A percentile compares a stretch with the other conserved stretches of the same genome.
phyloP scores from a whole-genome alignment of 37 sponge, comb jelly and placozoan species.

The Hexactinellida sp. region DNA sequence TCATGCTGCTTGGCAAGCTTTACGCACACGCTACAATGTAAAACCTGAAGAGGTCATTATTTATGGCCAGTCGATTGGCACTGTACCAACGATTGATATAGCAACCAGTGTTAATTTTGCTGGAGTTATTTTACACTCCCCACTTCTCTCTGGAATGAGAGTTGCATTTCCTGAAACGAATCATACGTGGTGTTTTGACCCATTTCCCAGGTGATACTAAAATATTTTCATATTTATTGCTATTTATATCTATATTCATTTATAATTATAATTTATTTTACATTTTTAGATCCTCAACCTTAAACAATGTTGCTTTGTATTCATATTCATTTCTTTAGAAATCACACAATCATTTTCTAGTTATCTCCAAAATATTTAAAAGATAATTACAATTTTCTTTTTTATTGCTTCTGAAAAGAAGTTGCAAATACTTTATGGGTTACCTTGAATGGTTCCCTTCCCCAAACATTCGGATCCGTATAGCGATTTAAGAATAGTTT shows the following conservation, averaged over 20 bases:
- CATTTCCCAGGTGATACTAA: slow-evolving; percentile 90
- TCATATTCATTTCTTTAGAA: too few relatives aligned
- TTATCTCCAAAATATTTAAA: too few relatives aligned
- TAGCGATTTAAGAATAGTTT: too few relatives aligned
- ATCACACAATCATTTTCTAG: too few relatives aligned
- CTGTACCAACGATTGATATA: slow-evolving; percentile 73
- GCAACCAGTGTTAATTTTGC: slow-evolving; percentile 70
- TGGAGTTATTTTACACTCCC: slow-evolving; percentile 87
- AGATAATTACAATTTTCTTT: too few relatives aligned
- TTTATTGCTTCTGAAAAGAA: too few relatives aligned
- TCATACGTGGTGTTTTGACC: slow-evolving; percentile 90
- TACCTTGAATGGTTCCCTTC: too few relatives aligned
- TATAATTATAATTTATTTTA: neutral
- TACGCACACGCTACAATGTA: slow-evolving; percentile 50
- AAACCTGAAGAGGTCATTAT: slow-evolving; percentile 62
- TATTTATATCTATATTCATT: neutral
- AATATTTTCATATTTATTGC: neutral
- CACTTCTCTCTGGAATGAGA: slow-evolving; percentile 88
- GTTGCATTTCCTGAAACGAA: slow-evolving; percentile 86
- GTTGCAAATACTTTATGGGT: too few relatives aligned
- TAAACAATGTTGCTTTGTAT: neutral
- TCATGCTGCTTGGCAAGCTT: slow-evolving; percentile 82
- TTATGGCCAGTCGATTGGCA: slow-evolving; percentile 95
- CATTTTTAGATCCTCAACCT: neutral
- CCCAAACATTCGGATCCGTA: too few relatives aligned